Base-by-base conservation (phyloP, 2,888 invertebrate species). In the Cataglyphis rosenhaueri region DNA sequence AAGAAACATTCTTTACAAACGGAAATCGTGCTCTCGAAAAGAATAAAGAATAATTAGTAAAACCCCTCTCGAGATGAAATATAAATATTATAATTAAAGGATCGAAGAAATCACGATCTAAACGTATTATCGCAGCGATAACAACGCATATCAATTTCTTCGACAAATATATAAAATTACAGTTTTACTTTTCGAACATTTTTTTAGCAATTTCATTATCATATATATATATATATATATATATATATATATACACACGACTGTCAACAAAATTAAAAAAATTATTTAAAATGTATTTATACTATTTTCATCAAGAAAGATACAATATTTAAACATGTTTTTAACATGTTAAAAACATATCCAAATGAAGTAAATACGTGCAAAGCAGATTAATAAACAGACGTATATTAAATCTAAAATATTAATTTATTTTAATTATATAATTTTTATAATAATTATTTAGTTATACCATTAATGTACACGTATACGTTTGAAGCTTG, bases 31-130 rank as follows among this genome's bases (percentile, higher is more conserved):
- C 18, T 10, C 10, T n/a, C 15, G 32, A 12, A 35, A 65, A 44
- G 18, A 18, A 5, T 57, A 41, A 35, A 48, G 55, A 68, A 48
- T 59, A 68, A 70, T 44, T 68, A 78, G 52, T 0, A 75, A 41
- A 3, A 48, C 4, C 59, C 8, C 55, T 59, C 25, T 59, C 32
- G 68, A 78, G 32, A 44, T 61, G 12, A 59, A 21, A 48, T 32
- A 6, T 74, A 48, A 61, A 74, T 15, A 48, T 3, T 61, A 15
- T 59, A 15, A 59, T 59, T 29, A 18, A 18, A 32, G n/a, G 52
- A 52, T 32, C 29, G 52, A 48, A 9, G 15, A 15, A 4, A 70
- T 52, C 5, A 52, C 29, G 10, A 35, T 70, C 8, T 18, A 44
- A 21, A 15, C 18, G 21, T 8, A 52, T 52, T 52, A 52, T n/a